Evolutionary conservation across 2,888 invertebrate genomes (phyloP).

Genomic region (Helicoverpa assulta): DNA sequence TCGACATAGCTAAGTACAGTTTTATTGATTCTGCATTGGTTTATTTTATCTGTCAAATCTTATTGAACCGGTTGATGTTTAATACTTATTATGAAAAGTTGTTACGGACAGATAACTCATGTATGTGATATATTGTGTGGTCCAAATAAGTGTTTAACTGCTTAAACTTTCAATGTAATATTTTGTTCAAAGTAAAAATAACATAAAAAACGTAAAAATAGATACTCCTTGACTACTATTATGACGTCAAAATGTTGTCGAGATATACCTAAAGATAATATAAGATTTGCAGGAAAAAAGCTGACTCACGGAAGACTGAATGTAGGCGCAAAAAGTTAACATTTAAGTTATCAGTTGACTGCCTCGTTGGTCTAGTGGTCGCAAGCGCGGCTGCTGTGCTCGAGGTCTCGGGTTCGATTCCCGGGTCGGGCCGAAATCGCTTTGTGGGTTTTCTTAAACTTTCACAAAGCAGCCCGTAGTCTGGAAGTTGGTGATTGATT

Average conservation of each 20-base stretch:
- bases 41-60: slow-evolving; percentile 48
- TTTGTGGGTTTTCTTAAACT: too few species aligned
- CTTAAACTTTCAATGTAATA: too few species aligned
- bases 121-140: slow-evolving; percentile 55
- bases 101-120: slow-evolving; percentile 53
- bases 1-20: slow-evolving; percentile 19
- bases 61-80: slow-evolving; percentile 52
- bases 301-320: too few species aligned
- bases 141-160: slow-evolving; percentile 20
- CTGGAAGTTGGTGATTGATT: too few species aligned
- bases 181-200: neutral
- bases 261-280: too few species aligned
- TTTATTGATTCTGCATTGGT: slow-evolving; percentile 52
- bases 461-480: too few species aligned
- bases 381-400: too few species aligned
- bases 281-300: neutral
- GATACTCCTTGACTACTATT: neutral
- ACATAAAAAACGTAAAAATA: neutral
- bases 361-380: too few species aligned
- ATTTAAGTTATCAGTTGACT: too few species aligned
- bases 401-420: too few species aligned
- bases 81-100: slow-evolving; percentile 59
- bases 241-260: neutral
- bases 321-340: too few species aligned
- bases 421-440: too few species aligned